Evolutionary conservation across 2,797 vertebrate genomes (phyloP), one percentile per base, ranked within the genome.

Genomic region (Lithobates sylvaticus): DNA sequence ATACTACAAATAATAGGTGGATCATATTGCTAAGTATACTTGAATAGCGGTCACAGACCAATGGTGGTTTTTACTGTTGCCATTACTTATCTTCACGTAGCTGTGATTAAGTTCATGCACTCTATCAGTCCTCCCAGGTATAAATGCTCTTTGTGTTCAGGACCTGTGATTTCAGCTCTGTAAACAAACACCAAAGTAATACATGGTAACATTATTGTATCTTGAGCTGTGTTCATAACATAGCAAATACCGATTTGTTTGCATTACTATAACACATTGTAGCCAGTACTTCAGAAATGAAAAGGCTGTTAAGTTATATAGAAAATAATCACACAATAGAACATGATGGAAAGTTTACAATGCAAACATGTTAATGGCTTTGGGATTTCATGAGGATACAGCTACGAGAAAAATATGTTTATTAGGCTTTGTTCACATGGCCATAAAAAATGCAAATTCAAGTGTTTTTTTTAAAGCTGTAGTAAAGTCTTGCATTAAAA

Each of bases 141-240:
- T 47, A 78, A 39, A 54, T 27, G 26, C 10, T 23, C 26, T 32
- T 79, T 79, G 64, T 47, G 39, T 27, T 70, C 29, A 23, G 12
- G 32, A 50, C 78, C 39, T 80, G 10, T 47, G 1, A 81, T 71
- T 71, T 71, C 78, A 81, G 36, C 78, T 71, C 44, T 27, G 44
- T 71, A 82, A 65, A 82, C 80, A 82, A 82, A 82, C 70, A 82
- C 21, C n/a, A 82, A 82, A 73, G 69, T 72, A 58, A 64, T 65
- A 74, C 80, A 64, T 83, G 50, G 70, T 75, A 47, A 75, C 71
- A 73, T 83, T 64, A 75, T 75, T 74, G 58, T 74, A 67, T 12
- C 39, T 50, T 21, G 34, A 32, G 16, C 79, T 73, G 23, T 73
- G 5, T 23, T 71, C 36, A 72, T 71, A 61, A 74, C 58, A 72